phyloP scores from a whole-genome alignment of 2,113 vertebrate species.

The Cyanoliseus patagonus region DNA sequence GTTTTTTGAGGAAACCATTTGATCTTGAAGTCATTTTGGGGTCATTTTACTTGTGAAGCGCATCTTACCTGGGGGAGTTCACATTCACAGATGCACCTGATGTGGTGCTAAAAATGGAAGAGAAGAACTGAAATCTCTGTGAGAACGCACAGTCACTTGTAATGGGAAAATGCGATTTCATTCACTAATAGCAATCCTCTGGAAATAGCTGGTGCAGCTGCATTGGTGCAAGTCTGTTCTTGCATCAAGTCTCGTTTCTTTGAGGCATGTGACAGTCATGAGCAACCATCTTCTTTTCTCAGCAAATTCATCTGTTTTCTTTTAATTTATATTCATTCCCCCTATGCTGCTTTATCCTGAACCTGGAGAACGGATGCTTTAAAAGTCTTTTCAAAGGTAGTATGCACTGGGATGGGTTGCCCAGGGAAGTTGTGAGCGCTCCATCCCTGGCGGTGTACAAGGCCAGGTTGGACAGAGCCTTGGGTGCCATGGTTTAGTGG shows the following conservation, averaged over 20 bases:
- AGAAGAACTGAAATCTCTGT: neutral
- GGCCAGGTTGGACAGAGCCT: no score
- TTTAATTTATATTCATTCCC: neutral
- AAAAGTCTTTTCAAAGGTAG: neutral
- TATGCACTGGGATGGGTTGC: no score
- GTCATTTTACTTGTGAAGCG: neutral
- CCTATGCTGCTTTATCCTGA: neutral
- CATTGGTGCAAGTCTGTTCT: neutral
- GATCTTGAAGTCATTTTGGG: neutral
- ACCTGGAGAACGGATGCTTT: neutral
- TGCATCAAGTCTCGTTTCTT: neutral
- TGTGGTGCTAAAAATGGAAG: neutral
- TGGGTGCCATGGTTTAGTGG: no score
- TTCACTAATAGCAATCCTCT: neutral
- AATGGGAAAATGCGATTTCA: neutral
- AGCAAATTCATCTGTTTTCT: no score
- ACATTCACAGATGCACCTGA: neutral
- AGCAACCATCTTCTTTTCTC: neutral
- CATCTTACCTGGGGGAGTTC: neutral
- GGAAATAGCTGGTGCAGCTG: neutral
- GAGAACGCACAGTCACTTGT: neutral
- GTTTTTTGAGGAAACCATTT: neutral
- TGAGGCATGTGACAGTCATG: neutral
- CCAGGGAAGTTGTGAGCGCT: no score
- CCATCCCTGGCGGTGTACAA: no score